These are phyloP conservation scores for Corynorhinus townsendii DNA, from an alignment of 2,113 vertebrate genomes.

Conservation along the genomic window DNA sequence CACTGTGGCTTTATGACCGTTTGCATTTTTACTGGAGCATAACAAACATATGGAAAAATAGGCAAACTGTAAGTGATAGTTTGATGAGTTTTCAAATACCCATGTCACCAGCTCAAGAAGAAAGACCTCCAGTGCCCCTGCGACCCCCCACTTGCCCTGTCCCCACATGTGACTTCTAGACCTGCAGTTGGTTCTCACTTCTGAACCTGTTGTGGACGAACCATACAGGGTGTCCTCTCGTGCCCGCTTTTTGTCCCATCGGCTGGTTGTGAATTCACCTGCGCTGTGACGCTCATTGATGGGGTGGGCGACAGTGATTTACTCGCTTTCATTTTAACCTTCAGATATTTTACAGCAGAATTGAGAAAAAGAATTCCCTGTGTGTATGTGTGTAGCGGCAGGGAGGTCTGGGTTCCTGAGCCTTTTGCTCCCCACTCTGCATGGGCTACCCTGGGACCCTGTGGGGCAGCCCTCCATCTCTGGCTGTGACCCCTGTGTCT, in stretches of 20 bases:
- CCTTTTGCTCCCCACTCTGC: background rate
- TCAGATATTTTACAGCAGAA: background rate
- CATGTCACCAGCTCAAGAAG: accelerated
- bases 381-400: too few species aligned
- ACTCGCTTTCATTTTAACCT: background rate
- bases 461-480: background rate
- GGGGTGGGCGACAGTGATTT: too few species aligned
- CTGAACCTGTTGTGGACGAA: background rate
- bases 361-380: background rate
- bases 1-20: too few species aligned
- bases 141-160: accelerated
- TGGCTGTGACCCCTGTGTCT: background rate
- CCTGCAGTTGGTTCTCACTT: background rate
- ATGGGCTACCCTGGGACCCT: background rate
- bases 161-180: background rate
- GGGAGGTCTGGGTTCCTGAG: too few species aligned
- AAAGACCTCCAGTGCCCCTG: background rate
- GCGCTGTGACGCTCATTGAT: accelerated
- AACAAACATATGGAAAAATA: background rate
- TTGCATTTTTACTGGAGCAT: background rate
- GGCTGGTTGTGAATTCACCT: background rate
- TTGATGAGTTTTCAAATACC: background rate
- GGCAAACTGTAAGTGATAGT: background rate
- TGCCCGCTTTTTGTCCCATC: too few species aligned
- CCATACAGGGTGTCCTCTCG: accelerated